A percentile compares a stretch with the other conserved stretches of the same genome.
Conservation (phyloP, 1,140 invertebrate species). For the Zaprionus taronus region DNA sequence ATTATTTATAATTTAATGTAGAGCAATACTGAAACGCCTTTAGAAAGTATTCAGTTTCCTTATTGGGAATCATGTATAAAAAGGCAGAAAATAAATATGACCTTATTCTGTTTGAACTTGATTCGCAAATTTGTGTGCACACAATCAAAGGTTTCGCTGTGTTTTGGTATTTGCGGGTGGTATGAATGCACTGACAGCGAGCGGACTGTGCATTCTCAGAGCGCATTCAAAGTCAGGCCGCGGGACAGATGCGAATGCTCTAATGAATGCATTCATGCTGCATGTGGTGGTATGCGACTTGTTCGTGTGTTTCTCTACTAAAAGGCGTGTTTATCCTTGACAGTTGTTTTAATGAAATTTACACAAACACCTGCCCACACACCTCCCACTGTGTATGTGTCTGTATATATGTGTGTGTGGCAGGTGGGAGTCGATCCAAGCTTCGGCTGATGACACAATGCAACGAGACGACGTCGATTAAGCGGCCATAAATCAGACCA, state of each 20-base stretch:
- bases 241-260: not conserved
- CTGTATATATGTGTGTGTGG: constrained; percentile 5
- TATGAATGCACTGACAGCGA: constrained; percentile 1
- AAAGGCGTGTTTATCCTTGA: constrained; percentile 27
- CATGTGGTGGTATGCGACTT: constrained; percentile 3
- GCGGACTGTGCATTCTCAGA: not conserved
- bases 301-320: constrained; percentile 5
- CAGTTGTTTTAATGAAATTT: constrained; percentile 53
- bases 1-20: too few species aligned
- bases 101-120: too few species aligned
- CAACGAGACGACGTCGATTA: constrained; percentile 43
- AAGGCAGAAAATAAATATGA: too few species aligned
- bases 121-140: not conserved
- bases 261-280: constrained; percentile 1
- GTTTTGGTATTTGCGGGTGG: not conserved
- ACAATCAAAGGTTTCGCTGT: not conserved
- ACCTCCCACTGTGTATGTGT: not conserved
- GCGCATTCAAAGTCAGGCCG: constrained; percentile 4
- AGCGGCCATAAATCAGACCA: constrained; percentile 26
- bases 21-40: too few species aligned
- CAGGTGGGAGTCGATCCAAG: constrained; percentile 2
- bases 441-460: constrained; percentile 37
- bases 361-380: constrained; percentile 19
- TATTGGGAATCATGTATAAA: too few species aligned
- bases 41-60: too few species aligned